These are phyloP conservation scores for Montipora sp. DNA, from an alignment of 64 coral and sea anemone genomes.

Conservation along the genomic window DNA sequence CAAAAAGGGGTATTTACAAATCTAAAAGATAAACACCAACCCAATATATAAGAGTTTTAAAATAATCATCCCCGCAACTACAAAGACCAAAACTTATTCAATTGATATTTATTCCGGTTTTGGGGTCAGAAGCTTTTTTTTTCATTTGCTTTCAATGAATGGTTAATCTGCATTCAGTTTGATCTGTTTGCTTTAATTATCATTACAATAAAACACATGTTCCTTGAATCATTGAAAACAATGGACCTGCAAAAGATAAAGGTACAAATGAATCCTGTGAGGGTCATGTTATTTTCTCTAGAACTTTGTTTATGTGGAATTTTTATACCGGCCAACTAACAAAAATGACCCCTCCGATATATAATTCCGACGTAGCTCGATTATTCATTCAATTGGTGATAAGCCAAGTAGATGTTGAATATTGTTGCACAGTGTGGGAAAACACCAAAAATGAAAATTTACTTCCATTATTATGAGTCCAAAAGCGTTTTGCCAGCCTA, in stretches of 20 bases:
- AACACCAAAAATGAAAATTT: too few relatives aligned
- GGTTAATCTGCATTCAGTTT: neutral
- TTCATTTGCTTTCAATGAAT: slow-evolving; percentile 20
- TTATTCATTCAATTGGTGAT: too few relatives aligned
- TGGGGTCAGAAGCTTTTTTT: neutral
- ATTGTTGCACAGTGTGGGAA: too few relatives aligned
- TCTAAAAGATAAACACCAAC: slow-evolving; percentile 9
- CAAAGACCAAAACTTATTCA: slow-evolving; percentile 22
- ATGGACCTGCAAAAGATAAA: neutral
- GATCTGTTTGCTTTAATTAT: slow-evolving; percentile 11
- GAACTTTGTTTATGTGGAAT: neutral
- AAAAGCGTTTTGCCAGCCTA: too few relatives aligned
- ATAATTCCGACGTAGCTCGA: too few relatives aligned
- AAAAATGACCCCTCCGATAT: too few relatives aligned
- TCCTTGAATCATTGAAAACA: neutral
- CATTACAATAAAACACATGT: slow-evolving; percentile 45
- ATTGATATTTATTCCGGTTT: slow-evolving; percentile 41
- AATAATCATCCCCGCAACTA: slow-evolving; percentile 15
- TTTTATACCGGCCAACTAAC: too few relatives aligned
- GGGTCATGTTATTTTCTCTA: neutral
- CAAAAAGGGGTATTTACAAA: slow-evolving; percentile 14
- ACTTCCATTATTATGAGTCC: too few relatives aligned
- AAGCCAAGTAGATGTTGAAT: too few relatives aligned
- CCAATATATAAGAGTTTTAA: slow-evolving; percentile 19
- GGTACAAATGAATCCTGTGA: neutral